Conservation (phyloP, 1,140 invertebrate species). For the Chymomyza costata region DNA sequence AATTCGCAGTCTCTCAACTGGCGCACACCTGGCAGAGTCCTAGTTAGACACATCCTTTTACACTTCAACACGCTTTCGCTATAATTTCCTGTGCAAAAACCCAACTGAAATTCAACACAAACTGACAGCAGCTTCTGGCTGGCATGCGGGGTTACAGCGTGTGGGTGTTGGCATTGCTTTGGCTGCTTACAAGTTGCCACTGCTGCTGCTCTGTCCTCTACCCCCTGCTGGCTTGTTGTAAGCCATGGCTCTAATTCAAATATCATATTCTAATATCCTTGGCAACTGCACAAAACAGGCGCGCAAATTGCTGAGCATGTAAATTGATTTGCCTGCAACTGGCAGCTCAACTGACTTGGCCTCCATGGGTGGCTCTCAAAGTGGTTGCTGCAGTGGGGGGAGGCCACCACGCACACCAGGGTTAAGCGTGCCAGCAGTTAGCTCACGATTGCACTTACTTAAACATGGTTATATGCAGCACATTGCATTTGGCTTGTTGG, state of each 20-base stretch:
- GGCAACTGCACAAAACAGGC: background rate
- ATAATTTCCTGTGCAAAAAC: conserved; percentile 56
- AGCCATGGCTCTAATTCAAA: conserved; percentile 20
- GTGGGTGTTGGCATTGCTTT: no score
- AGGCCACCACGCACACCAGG: no score
- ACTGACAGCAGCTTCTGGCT: conserved; percentile 30
- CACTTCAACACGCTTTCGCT: conserved; percentile 64
- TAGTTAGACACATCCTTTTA: conserved; percentile 50
- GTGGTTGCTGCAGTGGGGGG: no score
- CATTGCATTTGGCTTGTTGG: no score
- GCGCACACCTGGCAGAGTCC: conserved; percentile 11
- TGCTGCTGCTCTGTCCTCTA: no score
- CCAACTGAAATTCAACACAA: conserved; percentile 32
- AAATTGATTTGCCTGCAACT: conserved; percentile 59
- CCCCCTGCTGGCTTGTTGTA: background rate
- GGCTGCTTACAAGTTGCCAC: no score
- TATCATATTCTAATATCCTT: conserved; percentile 26
- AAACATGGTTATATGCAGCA: no score
- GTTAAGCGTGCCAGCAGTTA: no score
- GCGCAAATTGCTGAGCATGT: conserved; percentile 45
- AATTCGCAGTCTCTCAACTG: background rate
- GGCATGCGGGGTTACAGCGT: conserved; percentile 1
- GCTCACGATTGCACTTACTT: no score
- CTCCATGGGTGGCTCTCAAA: no score
- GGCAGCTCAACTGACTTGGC: background rate